Evolutionary conservation across 2,113 vertebrate species (phyloP), one percentile per base, ranked within the genome.

Genomic region (Tachuris rubrigastra): DNA sequence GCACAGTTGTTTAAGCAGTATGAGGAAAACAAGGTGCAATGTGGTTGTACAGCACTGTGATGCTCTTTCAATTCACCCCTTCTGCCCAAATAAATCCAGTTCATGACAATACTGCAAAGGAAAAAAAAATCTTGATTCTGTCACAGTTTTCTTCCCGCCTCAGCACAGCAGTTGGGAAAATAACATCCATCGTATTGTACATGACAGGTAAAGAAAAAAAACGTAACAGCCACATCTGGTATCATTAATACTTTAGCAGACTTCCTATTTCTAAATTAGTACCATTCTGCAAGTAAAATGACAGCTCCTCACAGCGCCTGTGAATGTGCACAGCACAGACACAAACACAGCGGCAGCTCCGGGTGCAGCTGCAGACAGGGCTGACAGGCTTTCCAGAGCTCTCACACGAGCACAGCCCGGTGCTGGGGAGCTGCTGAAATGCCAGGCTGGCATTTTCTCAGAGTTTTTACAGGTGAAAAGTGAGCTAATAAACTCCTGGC

Each of bases 171-270:
- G 81, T 52, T 58, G 84, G 72, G 60, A 84, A 93, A 95, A 91
- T 82, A 96, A 77, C 77, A 75, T 90, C 81, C 71, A 62, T 69
- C 0, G 33, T 85, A 82, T 60, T 72, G 68, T 90, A 95, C 76
- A 72, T 95, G 96, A 96, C 96, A 95, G 84, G 87, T 89, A 88
- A 80, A 81, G 60, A 44, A 79, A 95, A 93, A 93, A 83, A 89
- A 67, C 2, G 27, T 58, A 90, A 93, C 95, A 96, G 80, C 49
- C 91, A 83, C 94, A 96, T 97, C 97, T 97, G 94, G 91, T 94
- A 94, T 96, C 95, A 95, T 97, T 95, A 96, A 97, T 97, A 94
- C 96, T 97, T 95, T 49, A 94, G 92, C 92, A 95, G 93, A 91
- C 56, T 95, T 96, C 86, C 88, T 90, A 93, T 96, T 92, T 97